These are phyloP conservation scores for Drosophila prostipennis DNA, from an alignment of 2,888 invertebrate species.

Conservation along the genomic window DNA sequence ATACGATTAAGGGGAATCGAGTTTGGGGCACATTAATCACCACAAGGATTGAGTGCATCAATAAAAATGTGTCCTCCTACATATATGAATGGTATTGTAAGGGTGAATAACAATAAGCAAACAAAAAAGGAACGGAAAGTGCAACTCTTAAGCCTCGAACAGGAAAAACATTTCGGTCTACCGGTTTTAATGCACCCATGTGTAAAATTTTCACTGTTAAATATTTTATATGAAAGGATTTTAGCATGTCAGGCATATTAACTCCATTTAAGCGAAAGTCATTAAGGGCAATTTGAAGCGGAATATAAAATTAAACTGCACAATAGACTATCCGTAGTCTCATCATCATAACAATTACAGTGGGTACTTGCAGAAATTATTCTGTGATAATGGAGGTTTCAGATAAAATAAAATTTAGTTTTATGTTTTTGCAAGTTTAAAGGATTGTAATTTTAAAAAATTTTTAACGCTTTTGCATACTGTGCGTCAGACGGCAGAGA, in stretches of 20 bases:
- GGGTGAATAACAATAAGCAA: neutral
- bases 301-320: constrained; percentile 1
- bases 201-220: constrained; percentile 13
- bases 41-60: constrained; percentile 55
- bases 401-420: no score
- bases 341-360: neutral
- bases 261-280: constrained; percentile 3
- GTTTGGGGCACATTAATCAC: constrained; percentile 55
- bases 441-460: no score
- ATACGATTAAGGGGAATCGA: constrained; percentile 1
- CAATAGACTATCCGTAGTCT: neutral
- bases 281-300: constrained; percentile 12
- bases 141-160: constrained; percentile 4
- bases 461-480: no score
- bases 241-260: constrained; percentile 1
- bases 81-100: constrained; percentile 12
- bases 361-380: neutral
- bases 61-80: constrained; percentile 42
- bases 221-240: constrained; percentile 18
- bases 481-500: no score
- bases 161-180: neutral
- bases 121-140: neutral
- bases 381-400: neutral
- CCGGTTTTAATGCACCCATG: constrained; percentile 3
- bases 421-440: no score